A percentile compares a stretch with the other conserved stretches of the same genome.
Evolutionary conservation across 2,888 invertebrate species (phyloP).

Genomic region (Philopedon plagiatum): DNA sequence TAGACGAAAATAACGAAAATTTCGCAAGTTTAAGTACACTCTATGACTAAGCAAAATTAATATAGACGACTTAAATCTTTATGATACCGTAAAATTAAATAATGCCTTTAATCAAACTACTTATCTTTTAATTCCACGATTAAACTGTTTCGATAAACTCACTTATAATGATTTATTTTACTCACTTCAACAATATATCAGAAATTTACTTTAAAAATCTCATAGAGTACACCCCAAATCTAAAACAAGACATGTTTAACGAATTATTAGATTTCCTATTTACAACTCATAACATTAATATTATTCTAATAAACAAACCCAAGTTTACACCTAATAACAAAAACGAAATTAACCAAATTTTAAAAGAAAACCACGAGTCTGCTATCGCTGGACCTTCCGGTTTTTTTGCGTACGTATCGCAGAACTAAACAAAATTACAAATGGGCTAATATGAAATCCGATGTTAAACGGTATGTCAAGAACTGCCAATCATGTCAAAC

Average conservation of each 20-base stretch:
- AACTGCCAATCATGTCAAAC: constrained; percentile 53
- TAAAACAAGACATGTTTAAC: constrained; percentile 36
- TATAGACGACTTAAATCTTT: constrained; percentile 11
- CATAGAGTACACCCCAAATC: constrained; percentile 9
- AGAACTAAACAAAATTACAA: constrained; percentile 52
- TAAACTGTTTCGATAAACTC: constrained; percentile 24
- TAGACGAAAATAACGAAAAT: constrained; percentile 43
- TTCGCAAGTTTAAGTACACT: constrained; percentile 25
- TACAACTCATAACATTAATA: constrained; percentile 47
- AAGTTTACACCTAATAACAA: constrained; percentile 26
- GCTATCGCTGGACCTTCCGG: constrained; percentile 49
- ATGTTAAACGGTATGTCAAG: constrained; percentile 40
- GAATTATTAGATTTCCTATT: constrained; percentile 33
- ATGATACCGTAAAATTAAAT: constrained; percentile 9
- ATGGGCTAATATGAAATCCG: constrained; percentile 44
- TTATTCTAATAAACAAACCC: constrained; percentile 50
- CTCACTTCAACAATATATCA: constrained; percentile 24
- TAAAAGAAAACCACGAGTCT: constrained; percentile 53
- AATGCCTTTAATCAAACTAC: constrained; percentile 6
- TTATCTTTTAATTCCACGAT: constrained; percentile 23
- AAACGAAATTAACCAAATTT: constrained; percentile 41
- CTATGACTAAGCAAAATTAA: constrained; percentile 29
- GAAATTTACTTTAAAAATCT: constrained; percentile 39
- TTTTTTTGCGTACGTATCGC: constrained; percentile 36
- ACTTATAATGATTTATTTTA: constrained; percentile 5